Evolutionary conservation across 2,113 vertebrate species (phyloP).

Genomic region (Prolemur simus): DNA sequence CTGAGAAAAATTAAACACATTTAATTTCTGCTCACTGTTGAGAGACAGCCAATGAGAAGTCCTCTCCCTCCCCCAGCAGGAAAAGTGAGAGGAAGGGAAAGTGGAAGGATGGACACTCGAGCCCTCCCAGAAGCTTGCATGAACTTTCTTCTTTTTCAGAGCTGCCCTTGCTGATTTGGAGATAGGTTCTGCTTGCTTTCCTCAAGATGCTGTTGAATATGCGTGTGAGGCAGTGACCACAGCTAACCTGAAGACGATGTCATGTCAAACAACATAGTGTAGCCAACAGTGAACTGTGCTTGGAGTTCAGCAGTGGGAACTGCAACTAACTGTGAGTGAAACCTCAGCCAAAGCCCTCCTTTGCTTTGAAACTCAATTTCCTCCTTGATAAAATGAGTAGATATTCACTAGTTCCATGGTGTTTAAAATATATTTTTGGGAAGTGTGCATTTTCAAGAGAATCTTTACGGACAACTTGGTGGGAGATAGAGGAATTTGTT

Average conservation of each 20-base stretch:
- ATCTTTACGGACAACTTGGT: background rate
- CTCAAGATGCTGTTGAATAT: background rate
- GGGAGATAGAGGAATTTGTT: background rate
- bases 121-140: background rate
- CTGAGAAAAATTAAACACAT: slow-evolving; percentile 60
- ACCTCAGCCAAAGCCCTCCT: background rate
- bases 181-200: background rate
- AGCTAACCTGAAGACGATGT: slow-evolving; percentile 7
- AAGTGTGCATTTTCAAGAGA: background rate
- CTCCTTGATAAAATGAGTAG: background rate
- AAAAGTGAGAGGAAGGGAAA: background rate
- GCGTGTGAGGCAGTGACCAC: background rate
- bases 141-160: background rate
- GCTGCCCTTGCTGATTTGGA: background rate
- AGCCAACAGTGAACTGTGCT: background rate
- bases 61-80: background rate
- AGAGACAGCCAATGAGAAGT: background rate
- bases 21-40: background rate
- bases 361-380: background rate
- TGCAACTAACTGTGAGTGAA: background rate
- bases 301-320: background rate
- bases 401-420: background rate
- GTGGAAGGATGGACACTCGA: background rate
- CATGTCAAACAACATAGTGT: background rate
- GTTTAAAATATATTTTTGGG: background rate